Percentiles rank a stretch among this genome's conserved stretches.
Evolutionary conservation across 1,140 invertebrate genomes (phyloP).

Genomic region (Limonius californicus): DNA sequence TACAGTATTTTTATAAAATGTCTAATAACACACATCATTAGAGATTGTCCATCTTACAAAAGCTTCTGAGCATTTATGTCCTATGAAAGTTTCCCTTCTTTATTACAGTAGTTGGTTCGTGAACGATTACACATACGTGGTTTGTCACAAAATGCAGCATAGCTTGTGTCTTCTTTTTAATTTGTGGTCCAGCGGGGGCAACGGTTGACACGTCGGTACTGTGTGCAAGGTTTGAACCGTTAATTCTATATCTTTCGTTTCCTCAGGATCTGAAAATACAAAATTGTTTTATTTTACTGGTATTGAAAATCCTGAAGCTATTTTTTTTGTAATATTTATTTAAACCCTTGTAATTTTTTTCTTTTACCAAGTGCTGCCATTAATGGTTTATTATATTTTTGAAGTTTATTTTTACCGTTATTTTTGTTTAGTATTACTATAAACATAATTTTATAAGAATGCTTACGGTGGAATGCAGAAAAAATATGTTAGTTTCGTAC

Average conservation of each 20-base stretch:
- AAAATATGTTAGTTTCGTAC: no score
- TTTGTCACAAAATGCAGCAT: constrained; percentile 46
- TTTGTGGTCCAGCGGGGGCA: constrained; percentile 35
- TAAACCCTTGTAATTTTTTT: no score
- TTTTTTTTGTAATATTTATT: no score
- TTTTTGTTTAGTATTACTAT: no score
- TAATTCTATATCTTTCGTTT: constrained; percentile 79
- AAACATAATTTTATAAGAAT: no score
- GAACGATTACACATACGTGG: neutral
- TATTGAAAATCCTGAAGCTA: constrained; percentile 23
- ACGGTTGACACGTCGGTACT: constrained; percentile 29
- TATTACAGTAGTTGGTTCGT: constrained; percentile 15
- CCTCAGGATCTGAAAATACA: constrained; percentile 56
- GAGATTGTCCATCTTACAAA: constrained; percentile 22
- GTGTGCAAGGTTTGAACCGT: constrained; percentile 74
- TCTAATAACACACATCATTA: constrained; percentile 10
- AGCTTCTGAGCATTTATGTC: constrained; percentile 20
- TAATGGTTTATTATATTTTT: no score
- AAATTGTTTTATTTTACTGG: no score
- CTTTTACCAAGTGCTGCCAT: no score
- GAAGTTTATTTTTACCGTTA: no score
- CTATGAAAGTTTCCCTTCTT: constrained; percentile 18
- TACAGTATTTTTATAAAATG: constrained; percentile 8
- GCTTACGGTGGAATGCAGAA: no score
- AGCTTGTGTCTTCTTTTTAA: constrained; percentile 43